These are phyloP conservation scores for Halcyon senegalensis DNA, from an alignment of 2,113 vertebrate species.

Conservation along the genomic window DNA sequence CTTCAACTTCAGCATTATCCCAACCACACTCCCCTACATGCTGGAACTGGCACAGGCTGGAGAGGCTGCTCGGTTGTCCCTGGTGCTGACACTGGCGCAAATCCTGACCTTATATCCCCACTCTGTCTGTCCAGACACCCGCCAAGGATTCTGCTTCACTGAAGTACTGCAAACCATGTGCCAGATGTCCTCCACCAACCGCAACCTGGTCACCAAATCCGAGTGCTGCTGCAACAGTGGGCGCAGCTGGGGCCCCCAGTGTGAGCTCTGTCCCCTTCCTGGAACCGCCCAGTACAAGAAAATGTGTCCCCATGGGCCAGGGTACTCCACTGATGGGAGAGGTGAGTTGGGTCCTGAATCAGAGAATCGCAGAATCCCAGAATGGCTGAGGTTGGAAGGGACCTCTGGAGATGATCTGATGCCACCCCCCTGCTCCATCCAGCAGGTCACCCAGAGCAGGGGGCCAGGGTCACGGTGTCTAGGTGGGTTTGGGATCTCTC, in stretches of 20 bases:
- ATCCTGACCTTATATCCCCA: rapidly evolving
- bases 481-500: neutral
- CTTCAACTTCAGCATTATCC: neutral
- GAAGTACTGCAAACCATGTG: slow-evolving; percentile 92
- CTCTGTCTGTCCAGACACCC: slow-evolving; percentile 78
- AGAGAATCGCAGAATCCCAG: neutral
- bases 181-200: slow-evolving; percentile 87
- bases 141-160: slow-evolving; percentile 89
- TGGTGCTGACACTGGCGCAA: neutral
- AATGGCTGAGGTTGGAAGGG: neutral
- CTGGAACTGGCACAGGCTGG: too few relatives aligned
- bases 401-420: neutral
- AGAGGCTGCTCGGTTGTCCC: neutral
- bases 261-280: slow-evolving; percentile 91
- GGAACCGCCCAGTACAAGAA: slow-evolving; percentile 89
- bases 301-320: slow-evolving; percentile 92
- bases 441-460: neutral
- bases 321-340: slow-evolving; percentile 88
- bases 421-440: neutral
- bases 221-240: slow-evolving; percentile 92
- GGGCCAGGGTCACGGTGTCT: neutral
- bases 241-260: slow-evolving; percentile 89
- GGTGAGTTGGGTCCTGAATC: slow-evolving; percentile 74
- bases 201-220: slow-evolving; percentile 87
- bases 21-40: rapidly evolving